Base-by-base conservation (phyloP, 1,140 invertebrate species). In the Drosophila mayri region DNA sequence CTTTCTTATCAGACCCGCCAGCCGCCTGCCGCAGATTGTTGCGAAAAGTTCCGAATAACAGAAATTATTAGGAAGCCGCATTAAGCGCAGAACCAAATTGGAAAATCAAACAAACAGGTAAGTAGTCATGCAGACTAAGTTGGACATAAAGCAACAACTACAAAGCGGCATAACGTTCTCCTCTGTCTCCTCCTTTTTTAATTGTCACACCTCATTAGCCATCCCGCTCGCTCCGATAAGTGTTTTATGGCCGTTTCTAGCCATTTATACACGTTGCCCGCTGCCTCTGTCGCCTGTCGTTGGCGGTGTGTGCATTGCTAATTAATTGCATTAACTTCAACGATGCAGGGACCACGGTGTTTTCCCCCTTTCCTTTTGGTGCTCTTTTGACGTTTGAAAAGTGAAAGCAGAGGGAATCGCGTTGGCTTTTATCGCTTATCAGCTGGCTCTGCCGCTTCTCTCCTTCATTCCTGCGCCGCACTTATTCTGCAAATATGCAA, bases 201-300 rank as follows among this genome's bases (percentile, higher is more conserved):
- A 74, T 79, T 82, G 85, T 84, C 80, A 72, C 84, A 88, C 68
- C 81, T 90, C 85, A 81, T 81, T 85, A 78, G 73, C 73, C 70
- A 47, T 44, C 50, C 37, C 64, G 43, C 52, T 61, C 70, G 57
- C 37, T 32, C 68, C 10, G 28, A 30, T 79, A 81, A 78, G 68
- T 85, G 78, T 63, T 64, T 81, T 81, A 88, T 81, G 62, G 76
- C 62, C 72, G 78, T 84, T 78, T 63, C 63, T 59, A 55, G 81
- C 70, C 77, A 81, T 81, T 88, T 81, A 85, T 77, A 81, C 81
- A 83, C 62, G 47, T 50, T 76, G 38, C 44, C 65, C 62, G 47
- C 46, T 76, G 38, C 44, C 65, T 22, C 35, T 25, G 62, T 41
- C 30, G 59, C 40, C 43, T 58, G 66, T 43, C 73, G 64, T 14